Conservation (phyloP, 2,888 invertebrate genomes). For the Spilarctia lutea region DNA sequence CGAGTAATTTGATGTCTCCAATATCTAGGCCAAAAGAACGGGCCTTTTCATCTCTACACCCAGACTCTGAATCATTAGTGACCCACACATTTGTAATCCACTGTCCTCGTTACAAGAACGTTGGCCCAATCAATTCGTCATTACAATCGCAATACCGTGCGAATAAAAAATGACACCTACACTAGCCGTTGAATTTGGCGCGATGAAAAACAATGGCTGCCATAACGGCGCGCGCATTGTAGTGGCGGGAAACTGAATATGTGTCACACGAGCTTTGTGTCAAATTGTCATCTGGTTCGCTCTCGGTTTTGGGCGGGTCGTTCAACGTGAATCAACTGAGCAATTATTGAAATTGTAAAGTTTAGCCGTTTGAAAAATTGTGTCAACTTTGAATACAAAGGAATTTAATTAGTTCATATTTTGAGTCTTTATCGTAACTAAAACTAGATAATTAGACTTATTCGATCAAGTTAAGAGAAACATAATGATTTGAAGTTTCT, state of each 20-base stretch:
- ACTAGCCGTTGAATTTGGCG: slow-evolving; percentile 69
- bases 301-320: slow-evolving; percentile 59
- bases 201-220: slow-evolving; percentile 77
- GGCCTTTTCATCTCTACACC: slow-evolving; percentile 62
- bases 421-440: slow-evolving; percentile 6
- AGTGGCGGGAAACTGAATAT: slow-evolving; percentile 47
- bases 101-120: slow-evolving; percentile 72
- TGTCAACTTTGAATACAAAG: slow-evolving; percentile 41
- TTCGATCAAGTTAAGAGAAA: no score
- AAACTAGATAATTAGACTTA: no score
- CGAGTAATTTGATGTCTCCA: slow-evolving; percentile 52
- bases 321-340: slow-evolving; percentile 51
- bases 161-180: slow-evolving; percentile 80
- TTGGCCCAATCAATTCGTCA: slow-evolving; percentile 83
- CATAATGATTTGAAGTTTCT: not conserved
- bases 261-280: slow-evolving; percentile 62
- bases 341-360: slow-evolving; percentile 44
- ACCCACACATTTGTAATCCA: slow-evolving; percentile 76
- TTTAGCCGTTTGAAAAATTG: slow-evolving; percentile 43
- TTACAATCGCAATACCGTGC: slow-evolving; percentile 74
- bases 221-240: slow-evolving; percentile 68
- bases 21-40: slow-evolving; percentile 74
- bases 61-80: slow-evolving; percentile 75
- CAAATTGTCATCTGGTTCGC: slow-evolving; percentile 59
- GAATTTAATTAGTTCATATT: slow-evolving; percentile 20